Evolutionary conservation across 2,888 invertebrate genomes (phyloP).

Genomic region (Andricus quercusramuli): DNA sequence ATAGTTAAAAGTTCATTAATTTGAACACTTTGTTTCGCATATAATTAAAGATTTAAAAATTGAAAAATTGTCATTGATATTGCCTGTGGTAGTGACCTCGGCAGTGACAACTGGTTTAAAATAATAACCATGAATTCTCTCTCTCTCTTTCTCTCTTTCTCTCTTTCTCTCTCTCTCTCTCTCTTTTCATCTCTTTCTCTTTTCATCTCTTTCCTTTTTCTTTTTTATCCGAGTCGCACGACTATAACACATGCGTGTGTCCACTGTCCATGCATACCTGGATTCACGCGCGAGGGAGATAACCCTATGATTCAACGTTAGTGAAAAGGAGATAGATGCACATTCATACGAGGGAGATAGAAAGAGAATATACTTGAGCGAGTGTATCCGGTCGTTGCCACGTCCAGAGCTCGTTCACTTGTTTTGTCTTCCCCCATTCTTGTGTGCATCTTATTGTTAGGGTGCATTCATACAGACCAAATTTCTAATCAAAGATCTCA

Average conservation of each 20-base stretch:
- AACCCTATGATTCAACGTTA: constrained; percentile 49
- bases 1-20: too few relatives aligned
- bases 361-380: constrained; percentile 60
- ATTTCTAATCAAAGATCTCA: neutral
- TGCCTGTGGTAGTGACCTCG: constrained; percentile 9
- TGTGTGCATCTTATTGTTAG: constrained; percentile 39
- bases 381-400: constrained; percentile 77
- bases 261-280: constrained; percentile 59
- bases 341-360: constrained; percentile 47
- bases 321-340: constrained; percentile 45
- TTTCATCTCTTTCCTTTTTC: constrained; percentile 43
- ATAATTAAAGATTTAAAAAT: neutral
- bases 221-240: constrained; percentile 53
- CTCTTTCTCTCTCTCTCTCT: constrained; percentile 46
- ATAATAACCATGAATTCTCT: constrained; percentile 61
- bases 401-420: constrained; percentile 75
- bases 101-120: constrained; percentile 65
- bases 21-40: neutral
- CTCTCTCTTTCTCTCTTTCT: constrained; percentile 34
- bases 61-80: neutral
- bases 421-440: constrained; percentile 67
- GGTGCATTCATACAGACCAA: constrained; percentile 11
- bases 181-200: constrained; percentile 47
- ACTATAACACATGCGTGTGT: constrained; percentile 57
- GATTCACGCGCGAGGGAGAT: constrained; percentile 42